Conservation (phyloP, 2,113 vertebrate species). For the Microtus montanus region DNA sequence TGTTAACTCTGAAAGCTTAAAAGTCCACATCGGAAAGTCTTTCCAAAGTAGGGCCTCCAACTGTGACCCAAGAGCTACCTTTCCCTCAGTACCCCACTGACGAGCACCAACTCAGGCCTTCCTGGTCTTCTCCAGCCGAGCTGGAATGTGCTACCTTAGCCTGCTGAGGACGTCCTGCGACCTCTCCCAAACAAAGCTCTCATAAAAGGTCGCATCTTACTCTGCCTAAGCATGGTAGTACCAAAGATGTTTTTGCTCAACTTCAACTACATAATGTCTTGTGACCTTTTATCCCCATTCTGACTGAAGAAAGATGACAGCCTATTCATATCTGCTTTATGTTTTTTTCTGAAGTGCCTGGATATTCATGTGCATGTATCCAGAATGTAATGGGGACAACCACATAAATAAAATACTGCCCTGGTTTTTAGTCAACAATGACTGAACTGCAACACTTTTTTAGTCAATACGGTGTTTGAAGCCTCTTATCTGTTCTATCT, state of each 20-base stretch:
- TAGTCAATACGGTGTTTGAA: not conserved
- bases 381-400: not conserved
- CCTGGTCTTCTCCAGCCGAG: not conserved
- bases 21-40: not conserved
- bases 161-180: not conserved
- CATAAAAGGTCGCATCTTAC: not conserved
- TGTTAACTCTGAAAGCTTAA: not conserved
- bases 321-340: not conserved
- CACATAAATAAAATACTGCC: not conserved
- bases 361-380: not conserved
- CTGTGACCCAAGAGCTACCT: not conserved
- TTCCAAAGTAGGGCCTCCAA: not conserved
- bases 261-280: not conserved
- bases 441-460: not conserved
- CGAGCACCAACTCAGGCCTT: not conserved
- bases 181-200: not conserved
- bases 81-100: not conserved
- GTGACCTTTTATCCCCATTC: not conserved
- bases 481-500: not conserved
- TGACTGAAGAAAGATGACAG: not conserved
- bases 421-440: not conserved
- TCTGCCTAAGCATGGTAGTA: not conserved
- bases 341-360: not conserved
- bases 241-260: not conserved
- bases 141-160: not conserved